A percentile compares a stretch with the other conserved stretches of the same genome.
Evolutionary conservation across 1,140 invertebrate genomes (phyloP).

Genomic region (Nautilus pompilius): DNA sequence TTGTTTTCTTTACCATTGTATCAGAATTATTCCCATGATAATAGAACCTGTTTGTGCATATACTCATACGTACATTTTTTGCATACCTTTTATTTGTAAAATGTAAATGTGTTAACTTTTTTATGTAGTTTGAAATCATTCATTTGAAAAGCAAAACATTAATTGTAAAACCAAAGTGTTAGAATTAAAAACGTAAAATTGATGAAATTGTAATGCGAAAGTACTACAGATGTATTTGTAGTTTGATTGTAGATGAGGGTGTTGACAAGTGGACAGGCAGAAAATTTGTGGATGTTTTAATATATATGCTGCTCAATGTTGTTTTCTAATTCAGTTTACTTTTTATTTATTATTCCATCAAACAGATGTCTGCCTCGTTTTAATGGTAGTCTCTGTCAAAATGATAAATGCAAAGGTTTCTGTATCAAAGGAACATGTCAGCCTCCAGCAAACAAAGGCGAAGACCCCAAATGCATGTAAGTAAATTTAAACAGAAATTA

Average conservation of each 20-base stretch:
- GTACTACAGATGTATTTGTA: neutral
- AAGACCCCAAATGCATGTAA: conserved; percentile 20
- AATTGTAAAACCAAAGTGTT: no score
- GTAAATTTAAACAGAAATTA: neutral
- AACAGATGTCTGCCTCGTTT: conserved; percentile 54
- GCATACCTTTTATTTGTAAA: no score
- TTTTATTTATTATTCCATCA: neutral
- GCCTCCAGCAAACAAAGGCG: conserved; percentile 8
- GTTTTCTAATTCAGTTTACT: neutral
- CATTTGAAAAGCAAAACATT: no score
- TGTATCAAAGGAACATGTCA: conserved; percentile 61
- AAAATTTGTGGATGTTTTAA: neutral
- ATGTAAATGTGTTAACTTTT: no score
- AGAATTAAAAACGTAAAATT: conserved; percentile 54
- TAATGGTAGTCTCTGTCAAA: conserved; percentile 53
- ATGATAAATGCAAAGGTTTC: conserved; percentile 57
- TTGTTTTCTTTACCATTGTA: no score
- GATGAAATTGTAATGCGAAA: neutral
- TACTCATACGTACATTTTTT: no score
- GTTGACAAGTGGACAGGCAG: neutral
- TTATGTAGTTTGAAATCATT: no score
- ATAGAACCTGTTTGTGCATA: no score
- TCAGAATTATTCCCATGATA: no score
- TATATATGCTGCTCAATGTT: neutral
- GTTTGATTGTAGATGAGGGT: neutral